Evolutionary conservation across 2,797 vertebrate genomes (phyloP), one percentile per base, ranked within the genome.

Genomic region (Clarias pachynema): DNA sequence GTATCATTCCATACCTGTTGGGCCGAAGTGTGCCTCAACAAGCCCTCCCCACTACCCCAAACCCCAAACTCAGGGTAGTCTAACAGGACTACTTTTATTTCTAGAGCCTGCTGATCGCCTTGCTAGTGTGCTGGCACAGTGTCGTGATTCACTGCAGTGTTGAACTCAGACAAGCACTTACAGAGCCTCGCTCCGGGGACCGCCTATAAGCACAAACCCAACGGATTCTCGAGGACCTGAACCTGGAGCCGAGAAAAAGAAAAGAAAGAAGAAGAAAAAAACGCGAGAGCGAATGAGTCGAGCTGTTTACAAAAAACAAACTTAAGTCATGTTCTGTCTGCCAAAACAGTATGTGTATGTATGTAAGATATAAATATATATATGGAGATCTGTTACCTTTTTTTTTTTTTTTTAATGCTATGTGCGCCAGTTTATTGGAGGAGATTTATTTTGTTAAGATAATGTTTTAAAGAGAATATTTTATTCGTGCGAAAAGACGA

Each of bases 121-220:
- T 44, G 77, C 53, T 84, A 70, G 65, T n/a, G 56, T 79, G 49
- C 31, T 40, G 87, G 91, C 86, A 89, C 89, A 0, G 56, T 79
- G 87, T 53, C 86, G 82, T 68, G 86, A 84, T 88, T 88, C 88
- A 86, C 88, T 29, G 65, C 89, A 88, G 85, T 40, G 57, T 79
- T 79, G 31, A 81, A 60, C 40, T 83, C 60, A 79, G 29, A 26
- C 81, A 65, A 83, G 87, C 81, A 86, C 69, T 77, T 85, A 81
- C 15, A 65, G 87, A 87, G 86, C 60, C 69, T 80, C 31, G 79
- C 89, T 87, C 0, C 87, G 90, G 82, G 82, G 90, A 84, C 89
- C 88, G 26, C 40, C 92, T 94, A 92, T 91, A 97, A 98, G 97
- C 97, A 98, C 97, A 98, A 97, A 93, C 31, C 4, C 8, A 53